Evolutionary conservation across 2,888 invertebrate genomes (phyloP).

Genomic region (Ornithoptera alexandrae): DNA sequence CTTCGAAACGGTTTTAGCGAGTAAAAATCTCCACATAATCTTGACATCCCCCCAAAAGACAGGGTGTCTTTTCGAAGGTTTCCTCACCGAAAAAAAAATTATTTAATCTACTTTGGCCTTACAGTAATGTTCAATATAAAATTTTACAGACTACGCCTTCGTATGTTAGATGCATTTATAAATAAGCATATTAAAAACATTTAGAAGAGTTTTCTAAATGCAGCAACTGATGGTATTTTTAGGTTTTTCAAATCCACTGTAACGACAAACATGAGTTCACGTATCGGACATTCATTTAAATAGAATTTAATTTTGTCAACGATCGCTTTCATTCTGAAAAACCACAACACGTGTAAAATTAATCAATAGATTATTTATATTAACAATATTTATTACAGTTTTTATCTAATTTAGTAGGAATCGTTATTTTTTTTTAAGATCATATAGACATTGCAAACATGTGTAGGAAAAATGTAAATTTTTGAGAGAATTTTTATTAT

Average conservation of each 20-base stretch:
- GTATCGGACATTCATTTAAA: neutral
- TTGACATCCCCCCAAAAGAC: no score
- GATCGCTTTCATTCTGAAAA: neutral
- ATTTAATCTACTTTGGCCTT: no score
- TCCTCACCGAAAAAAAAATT: no score
- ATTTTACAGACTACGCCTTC: neutral
- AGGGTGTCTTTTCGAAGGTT: no score
- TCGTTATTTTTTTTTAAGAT: no score
- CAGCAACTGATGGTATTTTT: neutral
- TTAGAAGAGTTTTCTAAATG: neutral
- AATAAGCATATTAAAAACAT: neutral
- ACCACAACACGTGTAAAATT: neutral
- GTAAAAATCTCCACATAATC: no score
- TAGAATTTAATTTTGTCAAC: neutral
- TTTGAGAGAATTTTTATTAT: no score
- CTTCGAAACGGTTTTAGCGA: no score
- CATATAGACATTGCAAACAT: no score
- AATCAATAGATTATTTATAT: constrained; percentile 5
- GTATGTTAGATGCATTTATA: neutral
- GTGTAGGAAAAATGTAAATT: no score
- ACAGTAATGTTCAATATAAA: neutral
- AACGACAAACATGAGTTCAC: neutral
- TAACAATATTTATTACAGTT: neutral
- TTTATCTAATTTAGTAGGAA: neutral
- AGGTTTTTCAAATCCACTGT: neutral